These are phyloP conservation scores for Ephestia elutella DNA, from an alignment of 1,140 invertebrate genomes.

Conservation along the genomic window DNA sequence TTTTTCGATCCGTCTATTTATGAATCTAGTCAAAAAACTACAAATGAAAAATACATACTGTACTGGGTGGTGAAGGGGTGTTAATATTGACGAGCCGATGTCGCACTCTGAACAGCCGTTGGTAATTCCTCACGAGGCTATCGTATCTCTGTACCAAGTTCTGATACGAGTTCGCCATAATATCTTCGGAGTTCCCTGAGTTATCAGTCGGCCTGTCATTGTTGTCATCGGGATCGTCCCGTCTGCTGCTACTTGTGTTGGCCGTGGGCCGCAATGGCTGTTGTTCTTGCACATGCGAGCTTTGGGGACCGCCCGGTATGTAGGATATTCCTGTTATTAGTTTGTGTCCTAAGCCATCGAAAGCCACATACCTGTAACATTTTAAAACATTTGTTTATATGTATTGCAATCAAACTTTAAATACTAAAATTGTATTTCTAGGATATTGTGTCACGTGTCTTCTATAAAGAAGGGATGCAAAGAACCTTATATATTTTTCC, in stretches of 20 bases:
- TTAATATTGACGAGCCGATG: constrained; percentile 41
- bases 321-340: constrained; percentile 88
- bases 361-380: constrained; percentile 85
- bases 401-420: too few species aligned
- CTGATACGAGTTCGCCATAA: constrained; percentile 68
- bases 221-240: constrained; percentile 37
- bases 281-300: constrained; percentile 18
- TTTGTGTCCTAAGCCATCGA: constrained; percentile 87
- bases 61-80: constrained; percentile 50
- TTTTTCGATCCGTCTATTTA: too few species aligned
- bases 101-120: constrained; percentile 64
- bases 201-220: constrained; percentile 28
- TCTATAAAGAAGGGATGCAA: too few species aligned
- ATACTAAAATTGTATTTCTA: too few species aligned
- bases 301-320: constrained; percentile 20
- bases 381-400: not conserved
- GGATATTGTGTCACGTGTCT: too few species aligned
- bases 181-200: constrained; percentile 48
- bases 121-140: constrained; percentile 67
- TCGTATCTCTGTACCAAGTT: constrained; percentile 69
- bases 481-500: too few species aligned
- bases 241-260: constrained; percentile 26
- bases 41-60: constrained; percentile 28
- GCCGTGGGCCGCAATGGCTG: constrained; percentile 27
- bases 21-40: too few species aligned